A percentile compares a stretch with the other conserved stretches of the same genome.
Conservation (phyloP, 37 sponge, comb jelly and placozoan species). For the Bolinopsis microptera region DNA sequence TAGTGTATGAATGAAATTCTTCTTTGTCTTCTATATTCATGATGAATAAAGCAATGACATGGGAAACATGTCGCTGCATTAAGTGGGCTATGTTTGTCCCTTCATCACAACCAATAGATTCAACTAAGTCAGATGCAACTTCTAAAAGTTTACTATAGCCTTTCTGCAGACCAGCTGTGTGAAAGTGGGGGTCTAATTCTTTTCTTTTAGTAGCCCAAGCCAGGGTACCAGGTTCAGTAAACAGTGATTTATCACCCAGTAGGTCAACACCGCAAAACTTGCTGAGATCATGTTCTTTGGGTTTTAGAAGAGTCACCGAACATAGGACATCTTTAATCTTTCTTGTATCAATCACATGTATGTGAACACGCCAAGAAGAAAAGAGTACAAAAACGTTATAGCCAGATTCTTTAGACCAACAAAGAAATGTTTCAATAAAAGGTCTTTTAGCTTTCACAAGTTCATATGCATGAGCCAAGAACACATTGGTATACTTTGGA, state of each 20-base stretch:
- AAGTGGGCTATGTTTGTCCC: not conserved
- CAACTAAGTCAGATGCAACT: not conserved
- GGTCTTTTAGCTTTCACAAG: not conserved
- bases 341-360: not conserved
- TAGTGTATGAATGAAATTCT: not conserved
- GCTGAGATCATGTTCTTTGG: not conserved
- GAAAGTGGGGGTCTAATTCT: constrained; percentile 15
- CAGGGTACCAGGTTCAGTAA: constrained; percentile 10
- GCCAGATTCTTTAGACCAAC: constrained; percentile 25
- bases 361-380: constrained; percentile 19
- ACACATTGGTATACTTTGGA: not conserved
- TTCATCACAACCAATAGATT: not conserved
- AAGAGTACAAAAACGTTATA: not conserved
- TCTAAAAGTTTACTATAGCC: not conserved
- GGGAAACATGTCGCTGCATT: constrained; percentile 23
- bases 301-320: not conserved
- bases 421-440: not conserved
- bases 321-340: not conserved
- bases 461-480: constrained; percentile 44
- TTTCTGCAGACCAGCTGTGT: not conserved
- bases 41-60: not conserved
- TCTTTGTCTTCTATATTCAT: not conserved
- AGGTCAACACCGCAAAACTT: not conserved
- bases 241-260: not conserved
- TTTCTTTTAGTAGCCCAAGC: not conserved